Evolutionary conservation across 1,140 invertebrate genomes (phyloP), one percentile per base, ranked within the genome.

Genomic region (Pantala flavescens): DNA sequence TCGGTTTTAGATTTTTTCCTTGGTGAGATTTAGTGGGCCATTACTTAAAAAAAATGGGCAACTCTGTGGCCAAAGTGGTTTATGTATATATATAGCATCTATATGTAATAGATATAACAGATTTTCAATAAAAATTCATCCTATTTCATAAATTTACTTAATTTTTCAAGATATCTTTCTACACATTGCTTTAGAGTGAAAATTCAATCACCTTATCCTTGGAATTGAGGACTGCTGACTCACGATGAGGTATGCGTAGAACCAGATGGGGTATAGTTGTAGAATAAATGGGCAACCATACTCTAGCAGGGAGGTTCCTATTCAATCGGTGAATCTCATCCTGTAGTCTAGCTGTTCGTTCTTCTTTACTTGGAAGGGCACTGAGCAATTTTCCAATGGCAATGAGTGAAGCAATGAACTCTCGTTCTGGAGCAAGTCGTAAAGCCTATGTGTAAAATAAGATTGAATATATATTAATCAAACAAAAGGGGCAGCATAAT

Each of bases 201-300:
- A n/a, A n/a, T n/a, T n/a, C n/a, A 36, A 36, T 2, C 9, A 93
- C 92, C 87, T 98, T 99, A 83, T 99, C 97, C 86, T 99, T 99
- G 72, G 96, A 98, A 83, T 99, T 99, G 73, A 99, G 89, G 71
- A 99, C 96, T 73, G 96, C 96, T 71, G 97, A 95, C 77, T 93
- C 92, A 78, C 95, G 94, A 75, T 96, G 95, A 42, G 97, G 95
- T 81, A 98, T 93, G 79, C 95, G 85, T 43, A 98, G 91, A 77
- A 98, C 91, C 81, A 97, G 91, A 85, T 94, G 93, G 55, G 88
- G 87, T 74, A 86, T 82, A 74, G 84, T 83, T n/a, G 79, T 80
- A 77, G 86, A 87, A 79, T 91, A 87, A 49, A 98, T 86, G 19
- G 98, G 98, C 76, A 99, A 84, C 97, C 97, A 99, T 73, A 99